Percentiles rank a stretch among this genome's conserved stretches.
These are phyloP conservation scores for Gadus macrocephalus DNA, from an alignment of 2,113 vertebrate species.

Conservation along the genomic window DNA sequence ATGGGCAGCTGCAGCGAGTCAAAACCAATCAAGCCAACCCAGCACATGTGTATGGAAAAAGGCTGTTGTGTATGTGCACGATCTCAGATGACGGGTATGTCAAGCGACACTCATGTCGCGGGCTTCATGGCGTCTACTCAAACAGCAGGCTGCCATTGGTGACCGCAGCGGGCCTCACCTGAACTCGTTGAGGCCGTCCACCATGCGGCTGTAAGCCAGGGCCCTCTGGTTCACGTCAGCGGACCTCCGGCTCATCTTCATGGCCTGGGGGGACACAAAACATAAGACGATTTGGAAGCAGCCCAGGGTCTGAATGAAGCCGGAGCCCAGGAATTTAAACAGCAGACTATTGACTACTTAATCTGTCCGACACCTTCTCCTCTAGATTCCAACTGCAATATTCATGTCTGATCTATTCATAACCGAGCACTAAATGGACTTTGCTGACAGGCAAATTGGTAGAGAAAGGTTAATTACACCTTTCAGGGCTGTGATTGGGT, in stretches of 20 bases:
- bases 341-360: slow-evolving; percentile 12
- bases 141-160: background rate
- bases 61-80: no score
- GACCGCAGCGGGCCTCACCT: slow-evolving; percentile 75
- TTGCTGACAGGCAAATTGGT: slow-evolving; percentile 13
- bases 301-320: slow-evolving; percentile 16
- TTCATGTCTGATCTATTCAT: slow-evolving; percentile 16
- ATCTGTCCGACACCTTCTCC: slow-evolving; percentile 21
- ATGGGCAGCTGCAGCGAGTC: background rate
- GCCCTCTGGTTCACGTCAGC: slow-evolving; percentile 91
- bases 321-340: slow-evolving; percentile 36
- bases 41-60: background rate
- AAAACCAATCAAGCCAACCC: background rate
- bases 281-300: slow-evolving; percentile 12
- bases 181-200: slow-evolving; percentile 97
- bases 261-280: slow-evolving; percentile 73
- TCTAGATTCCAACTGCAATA: slow-evolving; percentile 30
- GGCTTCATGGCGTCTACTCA: no score
- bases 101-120: no score
- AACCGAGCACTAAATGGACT: slow-evolving; percentile 8
- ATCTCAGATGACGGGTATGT: background rate
- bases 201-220: slow-evolving; percentile 90
- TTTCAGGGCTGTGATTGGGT: no score
- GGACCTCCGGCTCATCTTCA: slow-evolving; percentile 96
- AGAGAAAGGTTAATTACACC: no score